Evolutionary conservation across 2,797 vertebrate species (phyloP).

Genomic region (Dendrocincla tyrannina): DNA sequence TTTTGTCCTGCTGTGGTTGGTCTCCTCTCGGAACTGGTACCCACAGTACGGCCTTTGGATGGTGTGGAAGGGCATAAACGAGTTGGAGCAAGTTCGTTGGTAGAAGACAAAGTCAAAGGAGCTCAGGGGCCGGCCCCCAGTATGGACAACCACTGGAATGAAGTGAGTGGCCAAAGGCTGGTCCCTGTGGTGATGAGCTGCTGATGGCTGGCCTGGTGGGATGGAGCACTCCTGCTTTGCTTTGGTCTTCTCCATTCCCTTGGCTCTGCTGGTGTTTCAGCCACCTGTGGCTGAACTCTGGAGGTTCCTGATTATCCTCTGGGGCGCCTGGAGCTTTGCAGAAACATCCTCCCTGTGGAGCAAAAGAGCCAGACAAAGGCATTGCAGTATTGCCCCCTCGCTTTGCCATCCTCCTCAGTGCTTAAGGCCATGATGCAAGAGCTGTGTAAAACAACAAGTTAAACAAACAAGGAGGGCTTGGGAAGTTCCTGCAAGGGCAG

Average conservation of each 20-base stretch:
- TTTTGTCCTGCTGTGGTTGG: constrained; percentile 51
- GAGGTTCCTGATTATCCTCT: not conserved
- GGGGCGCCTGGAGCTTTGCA: not conserved
- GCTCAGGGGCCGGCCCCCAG: not conserved
- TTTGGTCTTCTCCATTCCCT: not conserved
- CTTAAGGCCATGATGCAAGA: not conserved
- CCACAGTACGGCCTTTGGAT: constrained; percentile 68
- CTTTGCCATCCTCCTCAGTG: not conserved
- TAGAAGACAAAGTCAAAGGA: constrained; percentile 60
- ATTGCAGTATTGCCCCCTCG: fast-evolving
- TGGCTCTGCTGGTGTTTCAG: not conserved
- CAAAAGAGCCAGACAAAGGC: not conserved
- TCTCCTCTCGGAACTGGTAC: constrained; percentile 44
- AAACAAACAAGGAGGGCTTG: not conserved
- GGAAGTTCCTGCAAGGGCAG: not conserved
- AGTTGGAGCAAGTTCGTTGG: constrained; percentile 35
- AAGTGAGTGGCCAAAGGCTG: not conserved
- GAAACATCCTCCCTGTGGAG: not conserved
- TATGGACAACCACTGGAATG: not conserved
- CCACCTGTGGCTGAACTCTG: not conserved
- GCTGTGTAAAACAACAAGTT: not conserved
- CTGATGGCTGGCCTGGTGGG: not conserved
- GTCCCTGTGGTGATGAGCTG: not conserved
- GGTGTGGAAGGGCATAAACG: constrained; percentile 71
- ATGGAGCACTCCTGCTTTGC: fast-evolving